Base-by-base conservation (phyloP, 92 coral and sea anemone species). In the Bergia puertoricense region DNA sequence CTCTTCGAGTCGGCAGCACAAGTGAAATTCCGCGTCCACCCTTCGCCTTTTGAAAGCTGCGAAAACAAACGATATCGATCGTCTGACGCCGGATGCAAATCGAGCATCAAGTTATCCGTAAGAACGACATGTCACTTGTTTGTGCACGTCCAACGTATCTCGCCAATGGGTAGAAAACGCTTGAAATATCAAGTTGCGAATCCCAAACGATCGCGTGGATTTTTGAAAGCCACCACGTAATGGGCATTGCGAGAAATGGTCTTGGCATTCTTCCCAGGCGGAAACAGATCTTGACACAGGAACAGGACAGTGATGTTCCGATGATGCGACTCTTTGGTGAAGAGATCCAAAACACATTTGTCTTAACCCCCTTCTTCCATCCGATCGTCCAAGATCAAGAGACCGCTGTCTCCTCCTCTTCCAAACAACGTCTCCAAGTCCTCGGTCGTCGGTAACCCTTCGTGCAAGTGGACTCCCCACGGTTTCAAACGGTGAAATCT, bases 261-360 rank as follows among this genome's bases (percentile, higher is more conserved):
- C 43, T 48, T 88, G 74, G 91, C 88, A 71, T 88, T 69, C 37
- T 68, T 82, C 14, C 91, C 91, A 3, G 46, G 45, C 8, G 88
- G 88, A 74, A 88, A 30, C 30, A 30, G 30, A 30, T 30, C 30
- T 30, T 30, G 30, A 30, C 30, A 30, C 30, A 30, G 30, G 81
- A 69, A 81, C 46, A 82, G 37, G 11, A 89, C 83, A 6, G 46
- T 88, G 39, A 88, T 68, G 79, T 44, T 36, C 8, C 44, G 65
- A 80, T 88, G 90, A 39, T 81, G 90, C 4, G 88, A 88, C 22
- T 80, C 77, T 88, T 88, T 88, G 5, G 90, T 88, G n/a, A 88
- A 88, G n/a, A 88, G n/a, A 81, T 88, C 86, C 90, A 88, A 18
- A 44, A 88, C 90, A 22, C n/a, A 14, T 36, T 79, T 66, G 36